Evolutionary conservation across 2,113 vertebrate species (phyloP).

Genomic region (Carassius carassius): DNA sequence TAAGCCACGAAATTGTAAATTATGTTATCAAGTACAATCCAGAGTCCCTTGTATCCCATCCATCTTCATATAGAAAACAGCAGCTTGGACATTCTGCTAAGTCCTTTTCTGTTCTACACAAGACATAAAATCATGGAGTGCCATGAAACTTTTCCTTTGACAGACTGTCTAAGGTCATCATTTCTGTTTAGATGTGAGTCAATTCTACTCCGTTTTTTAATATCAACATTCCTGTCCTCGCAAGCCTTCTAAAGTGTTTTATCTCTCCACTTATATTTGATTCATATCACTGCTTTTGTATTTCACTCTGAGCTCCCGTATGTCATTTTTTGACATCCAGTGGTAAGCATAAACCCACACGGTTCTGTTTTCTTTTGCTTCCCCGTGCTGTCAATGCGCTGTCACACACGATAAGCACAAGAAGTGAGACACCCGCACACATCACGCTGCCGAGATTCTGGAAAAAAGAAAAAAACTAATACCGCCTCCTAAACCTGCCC

Average conservation of each 20-base stretch:
- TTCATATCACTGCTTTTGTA: conserved; percentile 48
- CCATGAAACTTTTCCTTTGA: conserved; percentile 3
- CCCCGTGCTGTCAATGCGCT: conserved; percentile 48
- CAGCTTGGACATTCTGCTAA: neutral
- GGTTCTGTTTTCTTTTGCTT: conserved; percentile 44
- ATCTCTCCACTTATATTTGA: conserved; percentile 44
- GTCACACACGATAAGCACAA: conserved; percentile 51
- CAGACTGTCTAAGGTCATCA: neutral
- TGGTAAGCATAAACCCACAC: conserved; percentile 38
- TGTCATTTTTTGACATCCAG: conserved; percentile 39
- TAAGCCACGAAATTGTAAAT: too few species aligned
- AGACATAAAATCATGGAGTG: neutral
- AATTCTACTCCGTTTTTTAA: conserved; percentile 22
- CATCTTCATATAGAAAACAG: neutral
- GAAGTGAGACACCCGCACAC: conserved; percentile 1
- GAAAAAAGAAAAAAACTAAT: conserved; percentile 12
- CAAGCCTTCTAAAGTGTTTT: conserved; percentile 36
- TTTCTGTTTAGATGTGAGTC: neutral
- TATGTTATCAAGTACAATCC: neutral
- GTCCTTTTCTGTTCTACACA: neutral
- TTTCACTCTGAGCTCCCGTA: conserved; percentile 37
- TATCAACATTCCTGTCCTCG: conserved; percentile 24
- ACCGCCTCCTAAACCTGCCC: conserved; percentile 35
- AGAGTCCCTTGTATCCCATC: neutral
- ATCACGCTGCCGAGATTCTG: neutral